phyloP scores from a whole-genome alignment of 2,113 vertebrate genomes.

The Aspiorhynchus laticeps region DNA sequence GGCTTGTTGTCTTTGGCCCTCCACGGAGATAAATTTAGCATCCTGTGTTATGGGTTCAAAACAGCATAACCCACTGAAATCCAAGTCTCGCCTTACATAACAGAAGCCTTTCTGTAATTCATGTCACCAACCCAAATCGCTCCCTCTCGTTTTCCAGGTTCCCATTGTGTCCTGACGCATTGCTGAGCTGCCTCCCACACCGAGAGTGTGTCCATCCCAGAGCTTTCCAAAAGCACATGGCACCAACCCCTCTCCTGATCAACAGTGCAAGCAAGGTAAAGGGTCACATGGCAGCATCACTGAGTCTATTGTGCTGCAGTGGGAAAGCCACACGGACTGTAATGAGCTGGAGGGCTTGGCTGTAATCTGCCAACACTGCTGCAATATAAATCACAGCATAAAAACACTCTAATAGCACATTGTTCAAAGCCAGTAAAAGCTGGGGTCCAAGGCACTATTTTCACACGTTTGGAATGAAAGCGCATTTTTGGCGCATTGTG shows the following conservation, averaged over 20 bases:
- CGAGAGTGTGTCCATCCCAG: constrained; percentile 66
- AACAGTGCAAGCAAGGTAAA: constrained; percentile 70
- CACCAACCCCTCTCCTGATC: constrained; percentile 73
- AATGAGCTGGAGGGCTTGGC: constrained; percentile 68
- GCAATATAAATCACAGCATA: constrained; percentile 73
- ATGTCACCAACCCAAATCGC: constrained; percentile 69
- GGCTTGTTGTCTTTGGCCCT: constrained; percentile 68
- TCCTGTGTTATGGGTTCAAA: constrained; percentile 68
- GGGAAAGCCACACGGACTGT: constrained; percentile 68
- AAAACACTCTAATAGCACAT: constrained; percentile 73
- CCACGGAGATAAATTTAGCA: constrained; percentile 73
- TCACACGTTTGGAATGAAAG: constrained; percentile 68
- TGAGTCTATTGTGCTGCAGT: constrained; percentile 73
- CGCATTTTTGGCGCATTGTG: constrained; percentile 66
- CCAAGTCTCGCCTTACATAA: constrained; percentile 72
- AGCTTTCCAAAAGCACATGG: constrained; percentile 70
- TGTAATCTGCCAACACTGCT: constrained; percentile 66
- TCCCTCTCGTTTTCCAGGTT: constrained; percentile 62
- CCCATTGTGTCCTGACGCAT: constrained; percentile 70
- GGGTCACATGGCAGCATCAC: constrained; percentile 67
- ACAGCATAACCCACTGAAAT: constrained; percentile 68
- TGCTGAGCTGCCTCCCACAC: constrained; percentile 70
- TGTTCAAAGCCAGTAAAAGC: constrained; percentile 72
- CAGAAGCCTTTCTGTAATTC: constrained; percentile 67
- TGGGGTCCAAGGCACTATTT: constrained; percentile 64